A percentile compares a stretch with the other conserved stretches of the same genome.
phyloP scores from a whole-genome alignment of 2,888 invertebrate genomes.

The Belgica antarctica region DNA sequence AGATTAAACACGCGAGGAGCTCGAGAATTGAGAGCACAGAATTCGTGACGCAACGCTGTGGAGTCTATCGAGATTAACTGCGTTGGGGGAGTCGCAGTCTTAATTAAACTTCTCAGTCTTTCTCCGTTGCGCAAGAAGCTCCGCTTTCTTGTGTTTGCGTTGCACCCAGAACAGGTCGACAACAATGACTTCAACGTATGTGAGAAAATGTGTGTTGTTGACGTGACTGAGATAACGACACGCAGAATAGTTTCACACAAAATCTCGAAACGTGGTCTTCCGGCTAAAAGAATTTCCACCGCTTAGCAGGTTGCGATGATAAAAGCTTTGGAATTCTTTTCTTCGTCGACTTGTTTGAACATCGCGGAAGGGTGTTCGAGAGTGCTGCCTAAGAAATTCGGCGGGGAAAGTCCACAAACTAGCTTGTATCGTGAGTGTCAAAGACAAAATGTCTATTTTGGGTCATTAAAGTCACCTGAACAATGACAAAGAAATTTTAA shows the following conservation, averaged over 20 bases:
- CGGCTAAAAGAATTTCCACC: background rate
- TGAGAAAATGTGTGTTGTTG: background rate
- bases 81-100: background rate
- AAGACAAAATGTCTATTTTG: too few relatives aligned
- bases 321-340: constrained; percentile 6
- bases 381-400: too few relatives aligned
- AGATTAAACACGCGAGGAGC: background rate
- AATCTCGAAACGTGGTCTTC: background rate
- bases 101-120: background rate
- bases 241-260: background rate
- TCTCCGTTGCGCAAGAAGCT: background rate
- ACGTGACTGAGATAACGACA: constrained; percentile 1
- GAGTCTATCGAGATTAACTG: background rate
- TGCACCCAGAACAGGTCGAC: background rate
- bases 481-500: too few relatives aligned
- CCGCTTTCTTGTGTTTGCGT: too few relatives aligned
- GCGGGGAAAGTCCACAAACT: too few relatives aligned
- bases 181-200: background rate
- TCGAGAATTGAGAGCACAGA: background rate
- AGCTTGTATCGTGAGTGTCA: too few relatives aligned
- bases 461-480: too few relatives aligned
- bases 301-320: background rate
- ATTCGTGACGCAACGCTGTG: constrained; percentile 12
- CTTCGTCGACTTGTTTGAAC: too few relatives aligned
- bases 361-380: too few relatives aligned